Conservation (phyloP, 1,140 invertebrate genomes). For the Procambarus clarkii region DNA sequence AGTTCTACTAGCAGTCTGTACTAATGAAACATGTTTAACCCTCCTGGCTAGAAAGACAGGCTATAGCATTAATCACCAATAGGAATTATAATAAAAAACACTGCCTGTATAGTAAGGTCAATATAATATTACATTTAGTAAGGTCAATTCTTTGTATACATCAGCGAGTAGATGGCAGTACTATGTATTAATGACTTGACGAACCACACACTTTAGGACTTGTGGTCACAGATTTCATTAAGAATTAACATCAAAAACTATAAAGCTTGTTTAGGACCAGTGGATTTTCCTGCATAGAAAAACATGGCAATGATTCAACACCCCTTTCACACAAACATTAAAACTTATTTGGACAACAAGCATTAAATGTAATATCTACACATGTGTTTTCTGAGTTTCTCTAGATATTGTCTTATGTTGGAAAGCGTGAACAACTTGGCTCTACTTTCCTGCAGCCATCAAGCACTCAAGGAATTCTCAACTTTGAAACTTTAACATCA, state of each 20-base stretch:
- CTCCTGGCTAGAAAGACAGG: conserved; percentile 19
- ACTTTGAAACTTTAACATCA: conserved; percentile 24
- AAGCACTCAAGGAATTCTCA: background rate
- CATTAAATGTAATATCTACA: background rate
- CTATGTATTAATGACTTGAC: conserved; percentile 23
- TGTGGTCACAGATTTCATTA: background rate
- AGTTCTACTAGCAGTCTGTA: conserved; percentile 36
- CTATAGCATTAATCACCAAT: conserved; percentile 8
- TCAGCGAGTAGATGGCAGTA: conserved; percentile 20
- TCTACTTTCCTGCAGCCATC: conserved; percentile 10
- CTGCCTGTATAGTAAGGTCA: conserved; percentile 3
- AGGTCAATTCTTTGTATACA: background rate
- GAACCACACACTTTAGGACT: conserved; percentile 1
- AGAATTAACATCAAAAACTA: background rate
- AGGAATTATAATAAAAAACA: conserved; percentile 11
- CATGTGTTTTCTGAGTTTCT: conserved; percentile 15
- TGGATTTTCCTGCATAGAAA: background rate
- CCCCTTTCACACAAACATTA: background rate
- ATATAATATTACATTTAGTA: background rate
- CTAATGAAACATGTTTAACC: conserved; percentile 20
- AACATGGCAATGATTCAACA: background rate
- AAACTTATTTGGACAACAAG: background rate
- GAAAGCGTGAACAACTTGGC: conserved; percentile 29
- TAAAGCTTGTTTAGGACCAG: conserved; percentile 12
- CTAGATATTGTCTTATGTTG: background rate